These are phyloP conservation scores for Hemithea aestivaria DNA, from an alignment of 2,888 invertebrate genomes.

Conservation along the genomic window DNA sequence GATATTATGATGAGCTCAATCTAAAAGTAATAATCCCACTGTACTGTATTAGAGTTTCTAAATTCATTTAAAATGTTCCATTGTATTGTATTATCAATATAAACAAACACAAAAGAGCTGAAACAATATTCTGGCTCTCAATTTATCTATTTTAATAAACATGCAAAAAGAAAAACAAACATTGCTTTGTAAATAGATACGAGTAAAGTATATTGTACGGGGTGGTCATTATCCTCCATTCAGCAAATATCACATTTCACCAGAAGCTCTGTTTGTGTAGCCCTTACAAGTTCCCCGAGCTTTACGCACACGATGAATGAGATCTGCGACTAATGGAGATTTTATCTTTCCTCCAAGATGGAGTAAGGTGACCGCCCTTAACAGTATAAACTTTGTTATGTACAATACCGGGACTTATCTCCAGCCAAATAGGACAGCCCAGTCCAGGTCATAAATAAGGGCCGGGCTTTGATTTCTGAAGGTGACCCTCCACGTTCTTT, in stretches of 20 bases:
- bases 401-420: conserved; percentile 68
- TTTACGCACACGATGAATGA: conserved; percentile 68
- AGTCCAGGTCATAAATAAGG: conserved; percentile 72
- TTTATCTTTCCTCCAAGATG: conserved; percentile 63
- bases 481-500: conserved; percentile 62
- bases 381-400: conserved; percentile 66
- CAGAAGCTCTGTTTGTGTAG: conserved; percentile 39
- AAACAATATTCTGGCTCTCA: no score
- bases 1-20: conserved; percentile 1
- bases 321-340: conserved; percentile 71
- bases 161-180: background rate
- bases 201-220: conserved; percentile 10
- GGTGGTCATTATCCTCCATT: conserved; percentile 22
- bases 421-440: conserved; percentile 50
- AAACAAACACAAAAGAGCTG: no score
- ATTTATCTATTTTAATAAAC: background rate
- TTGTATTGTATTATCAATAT: no score
- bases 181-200: conserved; percentile 9
- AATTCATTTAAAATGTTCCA: no score
- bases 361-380: conserved; percentile 64
- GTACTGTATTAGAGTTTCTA: no score
- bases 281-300: conserved; percentile 39
- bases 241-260: conserved; percentile 34
- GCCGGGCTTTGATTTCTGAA: conserved; percentile 71
- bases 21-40: no score